Evolutionary conservation across 2,888 invertebrate genomes (phyloP).

Genomic region (Euplagia quadripunctaria): DNA sequence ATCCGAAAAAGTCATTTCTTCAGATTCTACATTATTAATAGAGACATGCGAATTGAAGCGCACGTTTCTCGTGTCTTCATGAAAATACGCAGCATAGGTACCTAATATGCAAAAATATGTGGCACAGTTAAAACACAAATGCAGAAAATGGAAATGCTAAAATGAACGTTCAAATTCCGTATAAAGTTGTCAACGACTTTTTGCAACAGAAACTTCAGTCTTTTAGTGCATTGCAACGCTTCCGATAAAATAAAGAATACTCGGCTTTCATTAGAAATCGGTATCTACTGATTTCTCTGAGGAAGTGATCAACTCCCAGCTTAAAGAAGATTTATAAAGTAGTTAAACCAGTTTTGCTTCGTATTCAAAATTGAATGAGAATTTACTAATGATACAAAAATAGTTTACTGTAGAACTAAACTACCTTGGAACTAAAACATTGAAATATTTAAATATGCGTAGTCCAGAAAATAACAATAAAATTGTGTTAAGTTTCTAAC

Average conservation of each 20-base stretch:
- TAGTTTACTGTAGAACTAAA: not conserved
- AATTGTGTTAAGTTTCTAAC: not conserved
- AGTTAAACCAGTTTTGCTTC: constrained; percentile 47
- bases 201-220: constrained; percentile 41
- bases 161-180: constrained; percentile 23
- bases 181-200: constrained; percentile 44
- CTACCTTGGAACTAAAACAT: not conserved
- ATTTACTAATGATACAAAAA: constrained; percentile 19
- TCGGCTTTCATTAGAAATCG: constrained; percentile 66
- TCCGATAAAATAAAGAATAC: constrained; percentile 61
- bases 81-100: not conserved
- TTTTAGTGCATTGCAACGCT: constrained; percentile 45
- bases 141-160: constrained; percentile 23
- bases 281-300: constrained; percentile 59
- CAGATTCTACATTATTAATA: too few species aligned
- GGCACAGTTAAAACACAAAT: constrained; percentile 2
- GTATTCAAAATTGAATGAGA: constrained; percentile 39
- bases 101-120: not conserved
- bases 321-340: constrained; percentile 58
- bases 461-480: not conserved
- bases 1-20: too few species aligned
- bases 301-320: constrained; percentile 57
- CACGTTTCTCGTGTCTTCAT: not conserved
- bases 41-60: not conserved
- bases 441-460: not conserved